phyloP scores from a whole-genome alignment of 2,888 invertebrate species.

The Drosophila affinis region DNA sequence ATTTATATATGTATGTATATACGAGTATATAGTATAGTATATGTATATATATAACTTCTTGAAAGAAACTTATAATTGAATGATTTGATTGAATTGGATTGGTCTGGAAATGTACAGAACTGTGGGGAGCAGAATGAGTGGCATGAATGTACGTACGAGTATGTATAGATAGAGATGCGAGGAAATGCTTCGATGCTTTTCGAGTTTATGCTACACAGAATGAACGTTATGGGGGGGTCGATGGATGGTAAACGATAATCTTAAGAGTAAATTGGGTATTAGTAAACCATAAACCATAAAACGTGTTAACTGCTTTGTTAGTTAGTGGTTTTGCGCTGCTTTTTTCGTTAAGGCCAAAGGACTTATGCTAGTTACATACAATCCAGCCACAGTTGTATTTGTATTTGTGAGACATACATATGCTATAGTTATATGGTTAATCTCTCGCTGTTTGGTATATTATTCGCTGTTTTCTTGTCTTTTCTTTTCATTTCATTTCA shows the following conservation, averaged over 20 bases:
- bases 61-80: neutral
- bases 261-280: constrained; percentile 54
- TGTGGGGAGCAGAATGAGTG: constrained; percentile 1
- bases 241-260: constrained; percentile 50
- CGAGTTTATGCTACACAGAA: constrained; percentile 33
- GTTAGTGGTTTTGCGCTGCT: constrained; percentile 33
- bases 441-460: constrained; percentile 38
- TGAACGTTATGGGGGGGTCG: neutral
- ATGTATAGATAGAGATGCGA: constrained; percentile 21
- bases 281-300: constrained; percentile 55
- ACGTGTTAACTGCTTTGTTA: constrained; percentile 59
- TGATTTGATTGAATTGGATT: neutral
- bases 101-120: constrained; percentile 33
- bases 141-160: neutral
- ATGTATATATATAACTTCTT: constrained; percentile 7
- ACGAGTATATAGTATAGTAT: neutral
- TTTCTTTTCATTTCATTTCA: constrained; percentile 34
- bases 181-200: constrained; percentile 8
- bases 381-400: constrained; percentile 64
- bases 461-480: constrained; percentile 26
- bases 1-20: constrained; percentile 14
- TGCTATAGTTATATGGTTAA: constrained; percentile 52
- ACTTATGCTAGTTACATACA: constrained; percentile 75
- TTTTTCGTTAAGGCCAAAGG: constrained; percentile 53
- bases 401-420: constrained; percentile 44